Evolutionary conservation across 1,140 invertebrate genomes (phyloP), one percentile per base, ranked within the genome.

Genomic region (Pachypeltis micranthus): DNA sequence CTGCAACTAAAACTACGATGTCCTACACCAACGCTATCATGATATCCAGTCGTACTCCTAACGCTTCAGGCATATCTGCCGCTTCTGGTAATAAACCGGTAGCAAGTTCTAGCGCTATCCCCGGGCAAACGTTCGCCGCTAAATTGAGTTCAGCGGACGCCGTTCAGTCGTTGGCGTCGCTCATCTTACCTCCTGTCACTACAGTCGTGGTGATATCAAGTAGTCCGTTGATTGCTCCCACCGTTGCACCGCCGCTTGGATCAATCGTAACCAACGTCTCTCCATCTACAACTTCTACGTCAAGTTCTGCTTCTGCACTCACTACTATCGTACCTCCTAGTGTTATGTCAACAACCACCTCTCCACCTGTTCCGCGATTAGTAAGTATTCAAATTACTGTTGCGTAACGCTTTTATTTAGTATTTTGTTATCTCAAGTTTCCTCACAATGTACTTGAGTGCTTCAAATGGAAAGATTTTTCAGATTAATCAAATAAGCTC

Each of bases 11-110:
- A 67, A 80, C 80, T 54, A 85, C 80, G 24, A 81, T 80, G 77
- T 81, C 81, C 1, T 82, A 84, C 66, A 81, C 82, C 19, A 79
- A 76, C 62, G 80, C 80, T 55, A 81, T 83, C 55, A 82, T 80
- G 78, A 79, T 79, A 1, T 72, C 77, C 24, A 29, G 12, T 27
- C 31, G 28, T 24, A 57, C 16, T 16, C 21, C 27, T 23, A 51
- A 25, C 1, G 61, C 55, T 21, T 69, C 74, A 57, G 74, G 77
- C 23, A 77, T 76, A 67, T 71, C 77, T 25, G 73, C 77, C 16
- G 77, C 74, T 10, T 74, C 59, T 79, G 65, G 55, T 21, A 54
- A 54, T 21, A 51, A 39, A 16, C 26, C 51, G 3, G 21, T 56
- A 16, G 25, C 63, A 21, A 59, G 56, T 34, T 34, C 68, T 57